phyloP scores from a whole-genome alignment of 2,888 invertebrate genomes.

The Trypoxylon attenuatum region DNA sequence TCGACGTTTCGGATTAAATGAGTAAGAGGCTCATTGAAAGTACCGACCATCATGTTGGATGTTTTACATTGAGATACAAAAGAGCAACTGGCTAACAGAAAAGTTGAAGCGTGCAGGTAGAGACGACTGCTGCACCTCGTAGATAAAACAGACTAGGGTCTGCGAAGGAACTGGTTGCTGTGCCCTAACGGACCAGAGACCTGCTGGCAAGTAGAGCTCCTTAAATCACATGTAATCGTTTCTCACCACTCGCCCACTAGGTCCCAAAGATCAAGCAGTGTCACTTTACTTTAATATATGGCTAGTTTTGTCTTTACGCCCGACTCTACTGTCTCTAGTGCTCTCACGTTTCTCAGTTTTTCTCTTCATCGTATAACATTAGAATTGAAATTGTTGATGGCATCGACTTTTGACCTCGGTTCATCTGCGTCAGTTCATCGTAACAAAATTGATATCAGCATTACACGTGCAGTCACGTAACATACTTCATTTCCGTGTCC shows the following conservation, averaged over 20 bases:
- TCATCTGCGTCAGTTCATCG: too few relatives aligned
- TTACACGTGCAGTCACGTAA: background rate
- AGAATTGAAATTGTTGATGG: too few relatives aligned
- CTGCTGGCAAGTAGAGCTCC: slow-evolving; percentile 49
- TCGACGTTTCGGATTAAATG: background rate
- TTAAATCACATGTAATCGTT: slow-evolving; percentile 60
- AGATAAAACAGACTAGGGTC: slow-evolving; percentile 65
- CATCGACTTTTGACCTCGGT: too few relatives aligned
- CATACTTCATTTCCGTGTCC: background rate
- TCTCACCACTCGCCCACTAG: slow-evolving; percentile 51
- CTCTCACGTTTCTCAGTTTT: background rate
- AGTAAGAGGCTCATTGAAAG: background rate
- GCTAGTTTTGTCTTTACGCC: slow-evolving; percentile 22
- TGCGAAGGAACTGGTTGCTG: slow-evolving; percentile 57
- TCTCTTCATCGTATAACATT: background rate
- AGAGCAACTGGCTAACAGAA: slow-evolving; percentile 10
- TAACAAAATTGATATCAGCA: too few relatives aligned
- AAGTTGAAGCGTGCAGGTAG: slow-evolving; percentile 46
- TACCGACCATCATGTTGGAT: background rate
- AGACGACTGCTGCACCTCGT: slow-evolving; percentile 61
- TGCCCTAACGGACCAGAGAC: slow-evolving; percentile 47
- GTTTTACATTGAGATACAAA: slow-evolving; percentile 36
- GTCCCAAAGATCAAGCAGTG: slow-evolving; percentile 40
- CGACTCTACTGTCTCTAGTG: too few relatives aligned
- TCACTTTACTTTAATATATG: slow-evolving; percentile 39